These are phyloP conservation scores for Muntiacus reevesi DNA, from an alignment of 2,113 vertebrate genomes.

Conservation along the genomic window DNA sequence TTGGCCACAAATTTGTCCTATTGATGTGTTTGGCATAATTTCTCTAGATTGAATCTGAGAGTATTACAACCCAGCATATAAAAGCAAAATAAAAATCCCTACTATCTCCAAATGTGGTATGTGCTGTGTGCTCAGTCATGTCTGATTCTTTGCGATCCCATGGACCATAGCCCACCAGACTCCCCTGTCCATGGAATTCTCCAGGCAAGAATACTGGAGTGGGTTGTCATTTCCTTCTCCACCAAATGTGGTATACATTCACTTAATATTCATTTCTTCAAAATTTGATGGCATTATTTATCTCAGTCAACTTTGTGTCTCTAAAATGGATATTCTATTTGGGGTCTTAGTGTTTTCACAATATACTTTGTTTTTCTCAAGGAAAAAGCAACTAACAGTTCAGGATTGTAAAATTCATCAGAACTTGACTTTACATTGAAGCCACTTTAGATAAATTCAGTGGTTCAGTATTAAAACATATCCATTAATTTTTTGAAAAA, in stretches of 20 bases:
- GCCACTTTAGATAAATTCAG: background rate
- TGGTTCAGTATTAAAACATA: background rate
- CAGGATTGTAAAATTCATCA: background rate
- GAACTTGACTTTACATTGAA: background rate
- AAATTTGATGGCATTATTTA: background rate
- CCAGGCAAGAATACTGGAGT: background rate
- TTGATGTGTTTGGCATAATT: background rate
- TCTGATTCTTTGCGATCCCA: background rate
- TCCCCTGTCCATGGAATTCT: background rate
- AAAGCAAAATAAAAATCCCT: background rate
- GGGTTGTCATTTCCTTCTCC: background rate
- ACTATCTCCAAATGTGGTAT: background rate
- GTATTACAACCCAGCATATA: background rate
- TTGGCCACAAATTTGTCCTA: background rate
- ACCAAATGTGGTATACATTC: background rate
- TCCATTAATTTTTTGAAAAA: background rate
- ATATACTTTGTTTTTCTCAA: background rate
- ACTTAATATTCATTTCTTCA: background rate
- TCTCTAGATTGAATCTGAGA: background rate
- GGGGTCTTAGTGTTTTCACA: background rate
- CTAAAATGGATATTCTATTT: background rate
- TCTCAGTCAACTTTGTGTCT: background rate
- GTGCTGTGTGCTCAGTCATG: background rate
- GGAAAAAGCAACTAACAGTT: background rate
- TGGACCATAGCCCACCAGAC: background rate